A percentile compares a stretch with the other conserved stretches of the same genome.
Conservation (phyloP, 2,888 invertebrate genomes). For the Imbricaverruca yamaguchii region DNA sequence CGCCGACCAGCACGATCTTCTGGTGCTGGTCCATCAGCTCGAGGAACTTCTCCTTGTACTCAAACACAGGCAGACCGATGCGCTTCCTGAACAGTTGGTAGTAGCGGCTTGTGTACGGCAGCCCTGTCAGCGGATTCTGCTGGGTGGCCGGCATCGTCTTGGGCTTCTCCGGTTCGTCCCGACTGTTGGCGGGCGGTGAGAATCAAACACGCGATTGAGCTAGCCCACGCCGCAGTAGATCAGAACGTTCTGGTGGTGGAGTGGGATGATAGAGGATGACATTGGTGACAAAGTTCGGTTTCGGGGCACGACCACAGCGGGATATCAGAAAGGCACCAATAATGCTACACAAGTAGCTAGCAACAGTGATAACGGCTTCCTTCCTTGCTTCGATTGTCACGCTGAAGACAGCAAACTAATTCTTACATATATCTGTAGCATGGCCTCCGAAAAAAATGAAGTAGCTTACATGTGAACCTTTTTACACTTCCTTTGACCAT, state of each 20-base stretch:
- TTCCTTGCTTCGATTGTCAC: no score
- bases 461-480: no score
- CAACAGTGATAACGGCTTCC: no score
- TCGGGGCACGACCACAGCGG: not conserved
- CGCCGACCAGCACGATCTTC: constrained; percentile 92
- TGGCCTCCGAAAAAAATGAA: no score
- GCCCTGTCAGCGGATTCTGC: constrained; percentile 65
- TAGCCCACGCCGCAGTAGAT: no score
- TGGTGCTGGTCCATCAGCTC: constrained; percentile 85
- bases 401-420: no score
- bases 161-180: not conserved
- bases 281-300: no score
- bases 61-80: constrained; percentile 91
- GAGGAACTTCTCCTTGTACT: constrained; percentile 94
- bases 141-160: not conserved
- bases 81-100: constrained; percentile 63
- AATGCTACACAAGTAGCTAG: not conserved
- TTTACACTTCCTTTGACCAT: no score
- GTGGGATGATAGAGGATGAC: no score
- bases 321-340: not conserved
- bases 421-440: no score
- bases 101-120: constrained; percentile 73
- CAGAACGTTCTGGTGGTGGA: no score
- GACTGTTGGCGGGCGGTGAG: not conserved
- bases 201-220: not conserved